Evolutionary conservation across 1,140 invertebrate genomes (phyloP).

Genomic region (Lasioglossum albipes): DNA sequence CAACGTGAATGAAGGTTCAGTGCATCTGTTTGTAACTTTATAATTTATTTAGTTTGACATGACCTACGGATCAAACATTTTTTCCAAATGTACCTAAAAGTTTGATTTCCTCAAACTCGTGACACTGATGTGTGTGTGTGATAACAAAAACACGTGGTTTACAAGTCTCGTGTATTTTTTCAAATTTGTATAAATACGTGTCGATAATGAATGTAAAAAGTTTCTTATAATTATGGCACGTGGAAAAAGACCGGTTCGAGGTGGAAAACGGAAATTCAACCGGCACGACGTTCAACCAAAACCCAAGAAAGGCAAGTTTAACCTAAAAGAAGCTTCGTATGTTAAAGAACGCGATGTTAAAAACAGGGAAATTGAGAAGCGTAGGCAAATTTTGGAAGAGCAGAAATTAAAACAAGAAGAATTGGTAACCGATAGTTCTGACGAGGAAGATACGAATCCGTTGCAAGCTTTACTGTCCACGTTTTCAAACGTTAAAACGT

Average conservation of each 20-base stretch:
- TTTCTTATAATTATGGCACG: conserved; percentile 50
- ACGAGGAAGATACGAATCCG: conserved; percentile 80
- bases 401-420: conserved; percentile 61
- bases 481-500: conserved; percentile 72
- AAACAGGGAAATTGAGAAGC: conserved; percentile 74
- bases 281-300: conserved; percentile 41
- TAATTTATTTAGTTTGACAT: background rate
- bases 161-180: background rate
- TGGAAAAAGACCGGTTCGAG: conserved; percentile 55
- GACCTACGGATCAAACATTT: background rate
- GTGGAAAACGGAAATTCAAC: conserved; percentile 62
- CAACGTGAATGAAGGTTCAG: background rate
- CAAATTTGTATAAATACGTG: background rate
- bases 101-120: background rate
- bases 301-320: conserved; percentile 72
- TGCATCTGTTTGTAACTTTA: background rate
- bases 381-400: conserved; percentile 67
- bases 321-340: conserved; percentile 70
- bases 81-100: background rate
- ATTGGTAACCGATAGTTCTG: conserved; percentile 58
- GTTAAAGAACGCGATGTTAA: conserved; percentile 73
- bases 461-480: conserved; percentile 81
- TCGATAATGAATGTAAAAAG: background rate
- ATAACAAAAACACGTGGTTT: background rate
- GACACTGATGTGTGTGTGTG: background rate